A percentile compares a stretch with the other conserved stretches of the same genome.
These are phyloP conservation scores for Urosaurus nigricauda DNA, from an alignment of 2,797 vertebrate species.

Conservation along the genomic window DNA sequence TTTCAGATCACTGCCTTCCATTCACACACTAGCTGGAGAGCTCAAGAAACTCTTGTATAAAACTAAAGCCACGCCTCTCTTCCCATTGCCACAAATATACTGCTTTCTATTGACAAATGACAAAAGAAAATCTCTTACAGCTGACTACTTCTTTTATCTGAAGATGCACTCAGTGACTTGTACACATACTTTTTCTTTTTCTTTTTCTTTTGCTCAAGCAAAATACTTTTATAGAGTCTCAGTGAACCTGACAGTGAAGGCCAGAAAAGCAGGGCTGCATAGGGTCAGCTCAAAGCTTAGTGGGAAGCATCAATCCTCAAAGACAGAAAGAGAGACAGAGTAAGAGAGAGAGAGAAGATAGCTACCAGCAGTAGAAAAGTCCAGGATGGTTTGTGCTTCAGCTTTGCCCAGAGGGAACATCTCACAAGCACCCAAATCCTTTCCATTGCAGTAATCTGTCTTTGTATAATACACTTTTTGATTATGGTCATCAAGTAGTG, in stretches of 20 bases:
- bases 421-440: constrained; percentile 66
- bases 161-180: constrained; percentile 67
- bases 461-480: constrained; percentile 72
- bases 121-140: constrained; percentile 70
- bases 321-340: background rate
- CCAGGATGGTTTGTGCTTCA: constrained; percentile 51
- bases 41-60: constrained; percentile 60
- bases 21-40: constrained; percentile 39
- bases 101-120: constrained; percentile 46
- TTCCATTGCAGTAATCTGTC: constrained; percentile 72
- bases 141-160: constrained; percentile 68
- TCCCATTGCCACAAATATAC: constrained; percentile 49
- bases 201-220: constrained; percentile 49
- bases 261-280: constrained; percentile 53
- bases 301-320: constrained; percentile 43
- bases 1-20: constrained; percentile 56
- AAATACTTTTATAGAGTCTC: constrained; percentile 63
- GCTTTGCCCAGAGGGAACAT: constrained; percentile 67
- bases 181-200: constrained; percentile 44
- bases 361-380: constrained; percentile 44
- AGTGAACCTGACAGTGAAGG: constrained; percentile 61
- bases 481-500: constrained; percentile 68
- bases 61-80: constrained; percentile 50
- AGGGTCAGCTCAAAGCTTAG: constrained; percentile 60
- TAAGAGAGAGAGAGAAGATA: constrained; percentile 40